These are phyloP conservation scores for Cordilura impudica DNA, from an alignment of 2,888 invertebrate species.

Conservation along the genomic window DNA sequence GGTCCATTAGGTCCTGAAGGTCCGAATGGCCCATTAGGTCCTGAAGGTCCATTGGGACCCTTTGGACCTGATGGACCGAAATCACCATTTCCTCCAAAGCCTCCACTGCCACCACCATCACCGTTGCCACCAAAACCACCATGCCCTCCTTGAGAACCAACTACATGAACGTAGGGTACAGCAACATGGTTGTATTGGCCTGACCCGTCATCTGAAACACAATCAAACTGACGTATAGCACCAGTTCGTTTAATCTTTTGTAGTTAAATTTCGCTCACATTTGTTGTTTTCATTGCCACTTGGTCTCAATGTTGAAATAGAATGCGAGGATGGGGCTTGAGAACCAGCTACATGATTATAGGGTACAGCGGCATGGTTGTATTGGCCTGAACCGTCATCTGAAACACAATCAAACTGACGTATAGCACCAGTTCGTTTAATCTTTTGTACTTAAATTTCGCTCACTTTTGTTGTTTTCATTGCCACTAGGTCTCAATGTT, in stretches of 20 bases:
- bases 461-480: no score
- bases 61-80: conserved; percentile 12
- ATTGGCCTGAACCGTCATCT: conserved; percentile 67
- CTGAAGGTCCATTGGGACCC: conserved; percentile 77
- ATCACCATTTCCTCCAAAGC: conserved; percentile 59
- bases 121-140: conserved; percentile 56
- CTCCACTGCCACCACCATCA: conserved; percentile 59
- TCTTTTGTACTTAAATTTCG: conserved; percentile 11
- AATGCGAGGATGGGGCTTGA: no score
- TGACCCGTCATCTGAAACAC: conserved; percentile 70
- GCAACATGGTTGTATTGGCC: conserved; percentile 63
- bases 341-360: conserved; percentile 61
- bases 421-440: conserved; percentile 32
- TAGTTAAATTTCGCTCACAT: no score
- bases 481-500: no score
- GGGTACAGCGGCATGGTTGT: conserved; percentile 55
- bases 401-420: conserved; percentile 68
- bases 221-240: conserved; percentile 60
- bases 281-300: no score
- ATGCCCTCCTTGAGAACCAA: conserved; percentile 65
- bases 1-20: conserved; percentile 69
- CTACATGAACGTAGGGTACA: conserved; percentile 55
- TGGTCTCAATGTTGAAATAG: no score
- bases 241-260: conserved; percentile 20
- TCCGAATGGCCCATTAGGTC: conserved; percentile 64